A percentile compares a stretch with the other conserved stretches of the same genome.
Conservation (phyloP, 2,888 invertebrate species). For the Drosophila paramelanica region DNA sequence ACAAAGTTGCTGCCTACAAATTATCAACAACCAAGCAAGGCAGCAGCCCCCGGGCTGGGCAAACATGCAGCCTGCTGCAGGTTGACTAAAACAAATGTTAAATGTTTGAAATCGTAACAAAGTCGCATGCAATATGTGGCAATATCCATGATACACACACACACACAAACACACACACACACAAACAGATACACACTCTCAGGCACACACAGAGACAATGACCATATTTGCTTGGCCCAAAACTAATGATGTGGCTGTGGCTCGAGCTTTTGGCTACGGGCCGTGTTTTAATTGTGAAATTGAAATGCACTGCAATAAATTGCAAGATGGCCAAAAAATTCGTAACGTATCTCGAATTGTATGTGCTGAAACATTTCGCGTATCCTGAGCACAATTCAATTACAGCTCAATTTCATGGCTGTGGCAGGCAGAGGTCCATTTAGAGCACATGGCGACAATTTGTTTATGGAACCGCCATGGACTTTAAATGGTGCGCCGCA, state of each 20-base stretch:
- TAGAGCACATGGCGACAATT: conserved; percentile 79
- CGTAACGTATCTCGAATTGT: conserved; percentile 20
- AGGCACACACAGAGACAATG: conserved; percentile 48
- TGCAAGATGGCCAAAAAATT: conserved; percentile 72
- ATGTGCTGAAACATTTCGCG: conserved; percentile 36
- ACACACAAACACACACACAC: conserved; percentile 23
- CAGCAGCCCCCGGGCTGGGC: conserved; percentile 54
- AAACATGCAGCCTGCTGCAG: conserved; percentile 57
- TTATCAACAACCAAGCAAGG: conserved; percentile 65
- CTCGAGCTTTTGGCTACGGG: conserved; percentile 33
- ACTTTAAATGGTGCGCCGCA: conserved; percentile 81
- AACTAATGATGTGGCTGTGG: conserved; percentile 74
- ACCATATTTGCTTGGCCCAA: conserved; percentile 70
- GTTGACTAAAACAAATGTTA: conserved; percentile 70
- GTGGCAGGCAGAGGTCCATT: conserved; percentile 60
- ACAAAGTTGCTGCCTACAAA: conserved; percentile 64
- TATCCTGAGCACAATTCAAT: conserved; percentile 73
- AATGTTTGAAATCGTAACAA: conserved; percentile 74
- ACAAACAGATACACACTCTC: conserved; percentile 4
- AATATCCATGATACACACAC: conserved; percentile 47
- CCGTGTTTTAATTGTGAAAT: conserved; percentile 75
- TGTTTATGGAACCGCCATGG: conserved; percentile 82
- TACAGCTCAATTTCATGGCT: conserved; percentile 78
- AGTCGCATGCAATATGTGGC: conserved; percentile 64
- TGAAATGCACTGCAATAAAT: conserved; percentile 76